Conservation (phyloP, 1,140 invertebrate species). For the Glossosoma conforme region DNA sequence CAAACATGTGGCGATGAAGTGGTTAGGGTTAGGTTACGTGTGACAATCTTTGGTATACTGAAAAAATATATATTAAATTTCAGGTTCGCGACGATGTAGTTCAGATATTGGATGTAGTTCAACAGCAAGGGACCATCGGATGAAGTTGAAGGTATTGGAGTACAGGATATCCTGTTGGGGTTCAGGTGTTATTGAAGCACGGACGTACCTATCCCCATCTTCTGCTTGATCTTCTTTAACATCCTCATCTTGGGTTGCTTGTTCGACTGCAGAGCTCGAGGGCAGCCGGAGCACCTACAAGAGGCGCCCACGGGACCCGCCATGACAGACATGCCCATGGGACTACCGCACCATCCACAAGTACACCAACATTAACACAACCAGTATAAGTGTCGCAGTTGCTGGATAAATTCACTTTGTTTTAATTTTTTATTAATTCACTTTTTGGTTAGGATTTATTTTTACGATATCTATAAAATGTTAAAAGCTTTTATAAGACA, state of each 20-base stretch:
- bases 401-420: too few species aligned
- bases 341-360: too few species aligned
- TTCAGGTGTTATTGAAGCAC: not conserved
- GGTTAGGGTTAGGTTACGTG: too few species aligned
- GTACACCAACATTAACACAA: too few species aligned
- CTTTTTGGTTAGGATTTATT: too few species aligned
- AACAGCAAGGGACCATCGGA: not conserved
- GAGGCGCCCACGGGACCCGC: not conserved
- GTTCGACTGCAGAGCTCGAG: constrained; percentile 6
- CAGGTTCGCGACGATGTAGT: not conserved
- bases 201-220: constrained; percentile 46
- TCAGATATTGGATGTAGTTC: not conserved
- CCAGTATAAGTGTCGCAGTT: too few species aligned
- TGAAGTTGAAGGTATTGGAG: not conserved
- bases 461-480: too few species aligned
- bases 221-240: constrained; percentile 49
- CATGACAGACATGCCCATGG: constrained; percentile 26
- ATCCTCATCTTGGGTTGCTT: constrained; percentile 36
- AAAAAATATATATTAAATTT: not conserved
- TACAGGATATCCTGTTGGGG: not conserved
- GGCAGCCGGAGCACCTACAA: constrained; percentile 21
- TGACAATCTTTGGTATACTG: not conserved
- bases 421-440: too few species aligned
- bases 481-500: too few species aligned
- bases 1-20: too few species aligned